Evolutionary conservation across 2,888 invertebrate species (phyloP).

Genomic region (Laothoe populi): DNA sequence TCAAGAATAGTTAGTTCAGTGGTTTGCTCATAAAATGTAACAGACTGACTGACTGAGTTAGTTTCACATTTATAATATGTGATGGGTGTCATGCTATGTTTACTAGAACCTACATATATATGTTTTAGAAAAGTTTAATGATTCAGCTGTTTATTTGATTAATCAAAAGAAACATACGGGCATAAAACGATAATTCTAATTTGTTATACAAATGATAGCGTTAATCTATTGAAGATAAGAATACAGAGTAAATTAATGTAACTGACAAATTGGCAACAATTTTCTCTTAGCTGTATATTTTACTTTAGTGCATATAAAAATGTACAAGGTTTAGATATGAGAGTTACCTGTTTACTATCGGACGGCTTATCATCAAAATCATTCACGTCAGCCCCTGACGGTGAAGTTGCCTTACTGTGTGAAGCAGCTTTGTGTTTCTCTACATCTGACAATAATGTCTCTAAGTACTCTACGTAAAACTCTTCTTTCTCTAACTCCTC

Average conservation of each 20-base stretch:
- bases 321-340: constrained; percentile 20
- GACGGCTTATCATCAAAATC: constrained; percentile 74
- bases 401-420: constrained; percentile 78
- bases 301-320: neutral
- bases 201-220: constrained; percentile 33
- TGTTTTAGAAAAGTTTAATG: neutral
- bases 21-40: too few species aligned
- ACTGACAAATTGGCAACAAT: neutral
- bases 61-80: too few species aligned
- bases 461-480: constrained; percentile 95
- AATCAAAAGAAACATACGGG: constrained; percentile 18
- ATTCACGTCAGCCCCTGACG: constrained; percentile 74
- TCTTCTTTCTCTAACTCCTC: constrained; percentile 96
- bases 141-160: neutral
- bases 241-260: constrained; percentile 29
- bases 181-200: constrained; percentile 33
- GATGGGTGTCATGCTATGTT: neutral
- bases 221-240: constrained; percentile 41
- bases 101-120: neutral
- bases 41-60: too few species aligned
- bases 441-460: constrained; percentile 92
- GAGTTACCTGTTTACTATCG: constrained; percentile 77
- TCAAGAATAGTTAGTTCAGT: too few species aligned
- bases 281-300: neutral
- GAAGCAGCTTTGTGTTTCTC: constrained; percentile 90